A percentile compares a stretch with the other conserved stretches of the same genome.
These are phyloP conservation scores for Tinamus major DNA, from an alignment of 2,797 vertebrate genomes.

Conservation along the genomic window DNA sequence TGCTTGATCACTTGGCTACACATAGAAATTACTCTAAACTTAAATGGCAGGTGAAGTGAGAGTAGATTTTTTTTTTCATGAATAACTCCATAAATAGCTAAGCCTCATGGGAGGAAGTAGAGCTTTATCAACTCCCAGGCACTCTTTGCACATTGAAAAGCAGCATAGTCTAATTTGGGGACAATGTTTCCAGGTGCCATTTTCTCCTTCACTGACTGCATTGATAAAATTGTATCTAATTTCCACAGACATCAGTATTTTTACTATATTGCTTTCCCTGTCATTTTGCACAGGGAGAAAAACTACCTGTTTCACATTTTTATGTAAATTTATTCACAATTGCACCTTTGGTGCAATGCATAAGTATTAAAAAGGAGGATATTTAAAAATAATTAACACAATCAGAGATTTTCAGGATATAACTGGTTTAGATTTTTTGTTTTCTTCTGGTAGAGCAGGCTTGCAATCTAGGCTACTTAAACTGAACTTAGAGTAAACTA, in stretches of 20 bases:
- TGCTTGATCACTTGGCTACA: neutral
- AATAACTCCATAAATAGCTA: neutral
- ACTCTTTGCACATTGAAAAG: constrained; percentile 11
- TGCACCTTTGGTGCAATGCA: neutral
- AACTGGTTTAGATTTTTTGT: neutral
- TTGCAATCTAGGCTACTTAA: neutral
- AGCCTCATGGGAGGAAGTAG: neutral
- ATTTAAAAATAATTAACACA: neutral
- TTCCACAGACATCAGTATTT: constrained; percentile 12
- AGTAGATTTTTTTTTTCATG: neutral
- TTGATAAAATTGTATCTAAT: constrained; percentile 47
- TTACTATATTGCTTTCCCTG: neutral
- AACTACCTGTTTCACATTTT: neutral
- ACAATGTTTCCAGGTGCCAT: constrained; percentile 14
- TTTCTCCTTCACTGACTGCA: constrained; percentile 43
- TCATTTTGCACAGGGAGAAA: neutral
- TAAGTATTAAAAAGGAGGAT: neutral
- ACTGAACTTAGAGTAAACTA: neutral
- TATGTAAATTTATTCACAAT: neutral
- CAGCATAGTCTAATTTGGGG: neutral
- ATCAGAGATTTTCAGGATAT: neutral
- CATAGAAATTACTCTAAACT: neutral
- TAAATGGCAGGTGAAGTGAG: neutral
- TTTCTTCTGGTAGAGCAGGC: neutral
- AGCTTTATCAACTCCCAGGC: constrained; percentile 39